These are phyloP conservation scores for Thalassophryne amazonica DNA, from an alignment of 2,797 vertebrate species.

Conservation along the genomic window DNA sequence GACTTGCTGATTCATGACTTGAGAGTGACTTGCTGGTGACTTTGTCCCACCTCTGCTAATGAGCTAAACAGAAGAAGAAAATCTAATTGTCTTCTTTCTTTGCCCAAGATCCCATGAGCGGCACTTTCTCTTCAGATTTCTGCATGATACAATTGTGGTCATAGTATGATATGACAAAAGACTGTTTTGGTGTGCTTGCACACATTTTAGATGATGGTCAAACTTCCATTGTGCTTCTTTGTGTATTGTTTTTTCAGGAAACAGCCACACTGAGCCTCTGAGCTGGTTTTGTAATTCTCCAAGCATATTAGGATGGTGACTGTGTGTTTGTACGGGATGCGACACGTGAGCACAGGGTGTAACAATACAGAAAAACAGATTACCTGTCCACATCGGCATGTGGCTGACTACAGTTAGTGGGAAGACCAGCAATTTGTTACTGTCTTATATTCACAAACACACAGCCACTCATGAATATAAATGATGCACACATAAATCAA, in stretches of 20 bases:
- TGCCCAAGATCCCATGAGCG: too few species aligned
- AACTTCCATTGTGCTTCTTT: slow-evolving; percentile 1
- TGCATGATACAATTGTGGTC: not conserved
- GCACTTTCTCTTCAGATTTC: too few species aligned
- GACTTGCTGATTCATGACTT: too few species aligned
- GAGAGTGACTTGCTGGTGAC: too few species aligned
- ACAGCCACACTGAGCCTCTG: slow-evolving; percentile 38
- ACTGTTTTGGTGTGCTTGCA: not conserved
- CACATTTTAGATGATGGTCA: not conserved
- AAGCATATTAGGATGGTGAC: slow-evolving; percentile 71
- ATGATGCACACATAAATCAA: not conserved
- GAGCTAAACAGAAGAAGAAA: too few species aligned
- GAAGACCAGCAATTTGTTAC: slow-evolving; percentile 10
- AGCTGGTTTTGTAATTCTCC: slow-evolving; percentile 60
- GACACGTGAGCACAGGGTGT: slow-evolving; percentile 41
- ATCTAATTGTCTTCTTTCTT: too few species aligned
- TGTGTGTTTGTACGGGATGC: slow-evolving; percentile 71
- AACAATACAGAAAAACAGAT: slow-evolving; percentile 58
- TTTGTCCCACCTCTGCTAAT: too few species aligned
- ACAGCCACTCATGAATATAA: slow-evolving; percentile 7
- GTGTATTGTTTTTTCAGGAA: slow-evolving; percentile 49
- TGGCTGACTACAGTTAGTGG: slow-evolving; percentile 3
- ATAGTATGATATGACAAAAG: not conserved
- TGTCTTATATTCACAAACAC: slow-evolving; percentile 13
- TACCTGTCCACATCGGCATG: slow-evolving; percentile 50